These are phyloP conservation scores for Portevinia maculata DNA, from an alignment of 2,888 invertebrate genomes.

Conservation along the genomic window DNA sequence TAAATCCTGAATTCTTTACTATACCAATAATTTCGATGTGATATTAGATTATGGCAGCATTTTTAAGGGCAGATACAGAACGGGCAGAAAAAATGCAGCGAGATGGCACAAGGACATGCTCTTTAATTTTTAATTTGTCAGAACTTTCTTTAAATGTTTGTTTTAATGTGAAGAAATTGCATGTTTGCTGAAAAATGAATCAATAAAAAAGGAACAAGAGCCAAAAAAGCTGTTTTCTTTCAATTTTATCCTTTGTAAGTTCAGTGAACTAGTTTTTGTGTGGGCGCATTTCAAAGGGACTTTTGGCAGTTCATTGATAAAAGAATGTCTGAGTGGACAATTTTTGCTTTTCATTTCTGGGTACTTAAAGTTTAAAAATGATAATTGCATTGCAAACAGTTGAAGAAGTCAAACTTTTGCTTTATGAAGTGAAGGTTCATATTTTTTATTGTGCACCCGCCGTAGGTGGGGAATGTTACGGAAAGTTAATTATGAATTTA, in stretches of 20 bases:
- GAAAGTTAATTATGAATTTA: no score
- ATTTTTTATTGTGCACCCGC: no score
- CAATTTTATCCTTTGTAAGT: slow-evolving; percentile 57
- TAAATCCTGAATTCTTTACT: slow-evolving; percentile 17
- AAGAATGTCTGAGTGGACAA: slow-evolving; percentile 20
- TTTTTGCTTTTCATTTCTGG: slow-evolving; percentile 1
- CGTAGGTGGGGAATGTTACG: no score
- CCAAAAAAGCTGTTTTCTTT: slow-evolving; percentile 43
- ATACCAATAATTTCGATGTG: not conserved
- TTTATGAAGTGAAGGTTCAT: not conserved
- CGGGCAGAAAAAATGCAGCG: slow-evolving; percentile 14
- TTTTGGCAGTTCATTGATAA: slow-evolving; percentile 6
- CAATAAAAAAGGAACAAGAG: slow-evolving; percentile 16
- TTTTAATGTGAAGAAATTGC: slow-evolving; percentile 22
- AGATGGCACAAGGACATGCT: slow-evolving; percentile 9
- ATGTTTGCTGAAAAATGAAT: slow-evolving; percentile 32
- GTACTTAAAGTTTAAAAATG: slow-evolving; percentile 16
- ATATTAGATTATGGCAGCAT: slow-evolving; percentile 24
- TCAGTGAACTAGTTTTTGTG: slow-evolving; percentile 52
- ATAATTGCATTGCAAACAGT: slow-evolving; percentile 9
- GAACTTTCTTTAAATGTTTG: slow-evolving; percentile 25
- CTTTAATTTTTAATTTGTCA: slow-evolving; percentile 9
- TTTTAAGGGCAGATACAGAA: not conserved
- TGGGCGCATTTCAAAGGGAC: slow-evolving; percentile 23
- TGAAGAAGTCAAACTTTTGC: not conserved